Evolutionary conservation across 2,113 vertebrate genomes (phyloP).

Genomic region (Platanista minor): DNA sequence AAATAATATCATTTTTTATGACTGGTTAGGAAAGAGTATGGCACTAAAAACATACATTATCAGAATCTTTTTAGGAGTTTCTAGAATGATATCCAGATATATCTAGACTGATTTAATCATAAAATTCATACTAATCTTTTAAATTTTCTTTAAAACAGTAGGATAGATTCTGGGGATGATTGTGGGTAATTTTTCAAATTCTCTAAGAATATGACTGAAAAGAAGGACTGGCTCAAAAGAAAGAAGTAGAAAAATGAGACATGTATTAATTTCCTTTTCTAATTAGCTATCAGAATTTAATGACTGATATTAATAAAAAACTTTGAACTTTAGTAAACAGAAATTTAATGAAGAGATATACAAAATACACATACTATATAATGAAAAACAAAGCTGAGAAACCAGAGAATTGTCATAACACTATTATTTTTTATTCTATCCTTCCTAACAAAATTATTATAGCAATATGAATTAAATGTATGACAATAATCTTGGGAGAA

Average conservation of each 20-base stretch:
- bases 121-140: background rate
- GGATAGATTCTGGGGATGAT: background rate
- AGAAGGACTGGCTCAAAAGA: background rate
- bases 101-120: background rate
- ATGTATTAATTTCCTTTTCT: background rate
- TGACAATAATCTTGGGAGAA: constrained; percentile 45
- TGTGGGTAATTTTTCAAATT: background rate
- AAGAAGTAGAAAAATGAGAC: background rate
- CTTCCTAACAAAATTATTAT: constrained; percentile 46
- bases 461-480: constrained; percentile 54
- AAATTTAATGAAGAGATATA: constrained; percentile 34
- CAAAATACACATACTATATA: background rate
- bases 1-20: background rate
- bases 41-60: background rate
- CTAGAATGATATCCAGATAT: background rate
- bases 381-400: constrained; percentile 48
- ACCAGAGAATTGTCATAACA: constrained; percentile 12
- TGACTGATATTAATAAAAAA: constrained; percentile 26
- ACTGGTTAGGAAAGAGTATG: background rate
- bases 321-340: constrained; percentile 15
- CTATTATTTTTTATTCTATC: background rate
- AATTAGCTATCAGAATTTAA: constrained; percentile 7
- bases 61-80: background rate
- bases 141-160: background rate
- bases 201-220: background rate